A percentile compares a stretch with the other conserved stretches of the same genome.
These are phyloP conservation scores for Ectemnius continuus DNA, from an alignment of 2,888 invertebrate species.

Conservation along the genomic window DNA sequence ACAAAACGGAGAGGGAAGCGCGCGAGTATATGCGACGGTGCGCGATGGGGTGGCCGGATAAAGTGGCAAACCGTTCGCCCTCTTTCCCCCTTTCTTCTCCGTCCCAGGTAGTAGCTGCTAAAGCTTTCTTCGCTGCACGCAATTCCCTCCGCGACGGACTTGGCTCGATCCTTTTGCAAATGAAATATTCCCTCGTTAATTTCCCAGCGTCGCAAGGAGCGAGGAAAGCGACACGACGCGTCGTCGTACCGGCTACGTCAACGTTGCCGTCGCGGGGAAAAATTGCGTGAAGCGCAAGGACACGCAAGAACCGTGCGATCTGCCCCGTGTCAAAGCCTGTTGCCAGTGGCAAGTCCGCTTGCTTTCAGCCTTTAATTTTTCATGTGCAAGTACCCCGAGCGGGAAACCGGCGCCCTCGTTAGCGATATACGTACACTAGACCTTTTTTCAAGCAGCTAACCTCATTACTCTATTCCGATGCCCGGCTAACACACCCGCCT, in stretches of 20 bases:
- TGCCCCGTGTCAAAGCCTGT: constrained; percentile 56
- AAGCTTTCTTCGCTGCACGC: constrained; percentile 19
- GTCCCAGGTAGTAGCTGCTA: background rate
- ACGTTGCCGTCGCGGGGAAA: constrained; percentile 43
- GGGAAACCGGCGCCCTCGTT: constrained; percentile 43
- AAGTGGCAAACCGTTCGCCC: constrained; percentile 54
- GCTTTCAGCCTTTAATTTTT: constrained; percentile 58
- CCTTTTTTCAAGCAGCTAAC: constrained; percentile 24
- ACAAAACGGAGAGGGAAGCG: constrained; percentile 48
- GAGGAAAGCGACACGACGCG: constrained; percentile 44
- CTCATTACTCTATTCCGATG: background rate
- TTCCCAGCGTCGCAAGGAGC: constrained; percentile 48
- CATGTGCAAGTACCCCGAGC: constrained; percentile 45
- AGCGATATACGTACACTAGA: constrained; percentile 29
- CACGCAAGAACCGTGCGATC: constrained; percentile 32
- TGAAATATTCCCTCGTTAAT: constrained; percentile 62
- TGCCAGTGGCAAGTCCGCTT: constrained; percentile 51
- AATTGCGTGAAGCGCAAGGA: constrained; percentile 53
- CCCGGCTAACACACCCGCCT: background rate
- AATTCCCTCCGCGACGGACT: constrained; percentile 24
- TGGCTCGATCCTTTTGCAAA: constrained; percentile 55
- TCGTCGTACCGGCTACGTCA: too few species aligned
- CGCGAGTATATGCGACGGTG: too few species aligned
- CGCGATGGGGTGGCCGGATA: constrained; percentile 44
- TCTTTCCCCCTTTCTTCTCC: background rate